Evolutionary conservation across 2,797 vertebrate genomes (phyloP).

Genomic region (Mormyrus proboscirostris): DNA sequence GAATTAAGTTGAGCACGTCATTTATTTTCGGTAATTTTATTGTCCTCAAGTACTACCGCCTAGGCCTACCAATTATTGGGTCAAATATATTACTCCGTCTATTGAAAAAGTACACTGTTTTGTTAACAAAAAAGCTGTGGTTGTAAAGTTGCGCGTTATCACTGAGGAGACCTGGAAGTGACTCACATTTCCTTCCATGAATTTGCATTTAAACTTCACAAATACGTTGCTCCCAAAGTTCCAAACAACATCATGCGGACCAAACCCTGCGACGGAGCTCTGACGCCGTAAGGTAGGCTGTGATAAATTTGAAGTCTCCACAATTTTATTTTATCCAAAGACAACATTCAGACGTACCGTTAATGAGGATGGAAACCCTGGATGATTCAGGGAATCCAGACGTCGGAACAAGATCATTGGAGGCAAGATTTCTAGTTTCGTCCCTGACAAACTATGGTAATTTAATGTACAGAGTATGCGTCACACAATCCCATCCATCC

Average conservation of each 20-base stretch:
- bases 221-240: background rate
- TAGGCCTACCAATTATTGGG: background rate
- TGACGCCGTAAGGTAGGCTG: background rate
- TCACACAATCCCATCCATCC: background rate
- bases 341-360: background rate
- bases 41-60: background rate
- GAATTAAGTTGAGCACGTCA: background rate
- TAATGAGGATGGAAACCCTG: background rate
- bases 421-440: background rate
- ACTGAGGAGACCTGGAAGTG: background rate
- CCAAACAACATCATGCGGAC: background rate
- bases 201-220: background rate
- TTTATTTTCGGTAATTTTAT: background rate
- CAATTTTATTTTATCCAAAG: background rate
- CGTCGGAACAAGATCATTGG: background rate
- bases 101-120: background rate
- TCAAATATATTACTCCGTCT: background rate
- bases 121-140: background rate
- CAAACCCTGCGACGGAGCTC: background rate
- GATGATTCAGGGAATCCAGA: background rate
- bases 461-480: background rate
- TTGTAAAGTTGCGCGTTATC: background rate
- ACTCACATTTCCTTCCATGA: background rate
- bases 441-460: background rate
- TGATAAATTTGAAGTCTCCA: background rate